These are phyloP conservation scores for Ctenopoma multispine DNA, from an alignment of 2,797 vertebrate species.

Conservation along the genomic window DNA sequence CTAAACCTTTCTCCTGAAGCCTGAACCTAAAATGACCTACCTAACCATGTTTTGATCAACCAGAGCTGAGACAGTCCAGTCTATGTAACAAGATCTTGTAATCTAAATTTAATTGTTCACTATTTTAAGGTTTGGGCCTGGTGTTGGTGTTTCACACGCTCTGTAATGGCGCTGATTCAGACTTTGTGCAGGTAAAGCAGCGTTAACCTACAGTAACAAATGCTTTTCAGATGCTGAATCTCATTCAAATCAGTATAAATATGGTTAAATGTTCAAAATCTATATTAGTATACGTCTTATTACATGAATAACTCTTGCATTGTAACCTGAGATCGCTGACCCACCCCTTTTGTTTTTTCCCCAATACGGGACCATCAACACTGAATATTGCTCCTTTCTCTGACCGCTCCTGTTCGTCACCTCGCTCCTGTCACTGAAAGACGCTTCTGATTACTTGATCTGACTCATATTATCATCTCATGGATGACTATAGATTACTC, in stretches of 20 bases:
- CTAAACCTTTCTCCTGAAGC: slow-evolving; percentile 16
- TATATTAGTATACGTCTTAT: neutral
- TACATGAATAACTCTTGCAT: slow-evolving; percentile 35
- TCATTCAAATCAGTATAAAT: neutral
- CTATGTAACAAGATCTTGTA: slow-evolving; percentile 67
- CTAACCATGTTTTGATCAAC: neutral
- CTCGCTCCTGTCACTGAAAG: slow-evolving; percentile 27
- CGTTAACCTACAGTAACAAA: slow-evolving; percentile 16
- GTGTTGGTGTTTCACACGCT: slow-evolving; percentile 34
- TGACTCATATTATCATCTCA: slow-evolving; percentile 34
- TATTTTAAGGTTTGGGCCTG: slow-evolving; percentile 73
- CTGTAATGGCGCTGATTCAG: slow-evolving; percentile 65
- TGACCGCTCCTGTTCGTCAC: slow-evolving; percentile 52
- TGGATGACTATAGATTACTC: slow-evolving; percentile 42
- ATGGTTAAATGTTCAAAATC: neutral
- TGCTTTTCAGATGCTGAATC: neutral
- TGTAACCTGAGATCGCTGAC: slow-evolving; percentile 75
- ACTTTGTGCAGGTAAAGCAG: slow-evolving; percentile 57
- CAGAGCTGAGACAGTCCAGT: slow-evolving; percentile 9
- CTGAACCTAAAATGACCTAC: slow-evolving; percentile 19
- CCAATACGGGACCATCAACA: slow-evolving; percentile 72
- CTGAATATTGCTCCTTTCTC: slow-evolving; percentile 39
- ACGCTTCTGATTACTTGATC: slow-evolving; percentile 23
- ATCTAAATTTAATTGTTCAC: slow-evolving; percentile 77
- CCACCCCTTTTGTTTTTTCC: slow-evolving; percentile 74